Evolutionary conservation across 35 echinoderm and acorn worm genomes (phyloP), one percentile per base, ranked within the genome.

Genomic region (Heliocidaris erythrogramma): DNA sequence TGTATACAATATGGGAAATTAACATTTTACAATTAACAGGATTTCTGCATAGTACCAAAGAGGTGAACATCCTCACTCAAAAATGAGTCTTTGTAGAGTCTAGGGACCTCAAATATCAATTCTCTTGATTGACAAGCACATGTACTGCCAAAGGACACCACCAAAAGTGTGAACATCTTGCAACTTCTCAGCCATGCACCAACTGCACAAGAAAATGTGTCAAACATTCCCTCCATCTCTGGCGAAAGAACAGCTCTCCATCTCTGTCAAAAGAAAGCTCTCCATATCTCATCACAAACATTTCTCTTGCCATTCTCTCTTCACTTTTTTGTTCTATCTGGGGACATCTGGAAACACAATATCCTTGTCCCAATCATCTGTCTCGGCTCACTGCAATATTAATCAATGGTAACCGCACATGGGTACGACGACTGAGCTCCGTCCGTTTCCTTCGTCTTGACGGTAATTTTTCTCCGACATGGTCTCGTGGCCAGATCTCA

Each of bases 341-440:
- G 21, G 13, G 16, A 88, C 86, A 89, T 89, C 87, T 89, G 87
- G 87, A 89, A 47, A 47, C 16, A 32, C 47, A 32, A 89, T 89
- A 32, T 48, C 31, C 31, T 30, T 30, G 5, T 89, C 87, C 31
- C 24, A 47, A 89, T 48, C 87, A 48, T 89, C 30, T 4, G 87
- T 89, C 65, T 89, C 87, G 24, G 31, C 87, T 48, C 87, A 48
- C 87, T 89, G 87, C 31, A 48, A 89, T 17, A 89, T 89, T 89
- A 89, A 89, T 89, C 87, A 89, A 89, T 89, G 87, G 30, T 89
- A 89, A 89, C 87, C 87, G 87, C 87, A 48, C 87, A 89, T n/a
- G 65, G 65, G 21, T n/a, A 89, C 21, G 30, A 89, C 24, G 87
- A 89, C 87, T n/a, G 31, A 48, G 47, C 30, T 12, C 65, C n/a